phyloP scores from a whole-genome alignment of 1,140 invertebrate species.

The Drosophila yakuba region DNA sequence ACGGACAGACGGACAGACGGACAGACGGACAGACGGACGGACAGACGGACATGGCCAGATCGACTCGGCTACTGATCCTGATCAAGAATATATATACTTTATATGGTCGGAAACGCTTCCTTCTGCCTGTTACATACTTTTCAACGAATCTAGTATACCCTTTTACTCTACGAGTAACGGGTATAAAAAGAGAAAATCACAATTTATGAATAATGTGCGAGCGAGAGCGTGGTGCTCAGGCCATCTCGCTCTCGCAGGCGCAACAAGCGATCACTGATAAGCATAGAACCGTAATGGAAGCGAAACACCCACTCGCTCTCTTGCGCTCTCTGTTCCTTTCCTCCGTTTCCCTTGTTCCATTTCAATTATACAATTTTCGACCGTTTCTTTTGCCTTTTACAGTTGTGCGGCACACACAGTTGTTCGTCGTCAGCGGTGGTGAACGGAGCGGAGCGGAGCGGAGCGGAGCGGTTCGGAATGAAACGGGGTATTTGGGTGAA shows the following conservation, averaged over 20 bases:
- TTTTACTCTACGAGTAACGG: no score
- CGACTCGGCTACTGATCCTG: no score
- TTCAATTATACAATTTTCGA: conserved; percentile 53
- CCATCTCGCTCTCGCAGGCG: conserved; percentile 30
- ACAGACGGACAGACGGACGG: no score
- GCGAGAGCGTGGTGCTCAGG: background rate
- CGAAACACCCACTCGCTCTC: conserved; percentile 28
- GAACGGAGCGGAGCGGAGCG: conserved; percentile 38
- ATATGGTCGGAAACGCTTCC: no score
- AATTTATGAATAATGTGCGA: conserved; percentile 30
- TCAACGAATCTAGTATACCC: no score
- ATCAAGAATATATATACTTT: no score
- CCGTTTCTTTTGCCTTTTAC: conserved; percentile 39
- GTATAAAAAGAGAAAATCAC: background rate
- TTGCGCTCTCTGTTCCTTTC: conserved; percentile 7
- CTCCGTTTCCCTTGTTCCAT: conserved; percentile 31
- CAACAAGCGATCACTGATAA: conserved; percentile 71
- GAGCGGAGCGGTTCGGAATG: conserved; percentile 1
- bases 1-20: no score
- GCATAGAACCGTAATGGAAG: conserved; percentile 38
- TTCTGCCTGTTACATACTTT: no score
- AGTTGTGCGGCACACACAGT: conserved; percentile 47
- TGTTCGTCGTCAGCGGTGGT: conserved; percentile 54
- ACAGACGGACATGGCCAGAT: no score
- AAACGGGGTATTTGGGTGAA: conserved; percentile 18